Conservation (phyloP, 2,113 vertebrate species). For the Nycticebus coucang region DNA sequence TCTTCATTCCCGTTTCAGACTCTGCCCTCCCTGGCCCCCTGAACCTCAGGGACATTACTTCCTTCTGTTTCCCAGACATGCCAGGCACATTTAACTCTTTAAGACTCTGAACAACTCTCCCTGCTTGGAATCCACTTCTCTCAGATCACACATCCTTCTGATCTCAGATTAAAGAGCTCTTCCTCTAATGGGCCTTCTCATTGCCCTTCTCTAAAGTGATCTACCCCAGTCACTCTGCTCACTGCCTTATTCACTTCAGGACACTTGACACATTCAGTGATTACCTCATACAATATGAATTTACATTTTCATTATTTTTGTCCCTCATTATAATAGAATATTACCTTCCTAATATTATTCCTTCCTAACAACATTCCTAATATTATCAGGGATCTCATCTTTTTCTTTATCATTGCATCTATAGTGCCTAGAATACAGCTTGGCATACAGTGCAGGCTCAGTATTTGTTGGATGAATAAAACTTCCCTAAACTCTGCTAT, state of each 20-base stretch:
- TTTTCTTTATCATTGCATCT: neutral
- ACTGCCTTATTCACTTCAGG: neutral
- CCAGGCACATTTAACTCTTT: neutral
- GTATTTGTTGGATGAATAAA: neutral
- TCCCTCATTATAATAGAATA: neutral
- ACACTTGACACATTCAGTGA: neutral
- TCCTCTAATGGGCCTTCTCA: neutral
- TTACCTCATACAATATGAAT: neutral
- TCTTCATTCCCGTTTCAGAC: neutral
- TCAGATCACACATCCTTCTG: neutral
- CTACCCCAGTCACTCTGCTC: neutral
- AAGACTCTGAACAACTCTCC: neutral
- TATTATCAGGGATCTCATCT: neutral
- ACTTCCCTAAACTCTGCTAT: neutral
- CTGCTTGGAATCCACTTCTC: neutral
- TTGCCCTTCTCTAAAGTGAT: neutral
- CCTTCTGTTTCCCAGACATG: too few relatives aligned
- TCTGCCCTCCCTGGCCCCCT: neutral
- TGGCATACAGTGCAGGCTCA: neutral
- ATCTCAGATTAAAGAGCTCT: neutral
- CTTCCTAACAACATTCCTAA: too few relatives aligned
- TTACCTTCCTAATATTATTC: too few relatives aligned
- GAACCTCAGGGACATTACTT: neutral
- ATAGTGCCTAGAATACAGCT: neutral
- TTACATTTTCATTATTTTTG: neutral